Conservation (phyloP, 1,140 invertebrate species). For the Hycleus cichorii region DNA sequence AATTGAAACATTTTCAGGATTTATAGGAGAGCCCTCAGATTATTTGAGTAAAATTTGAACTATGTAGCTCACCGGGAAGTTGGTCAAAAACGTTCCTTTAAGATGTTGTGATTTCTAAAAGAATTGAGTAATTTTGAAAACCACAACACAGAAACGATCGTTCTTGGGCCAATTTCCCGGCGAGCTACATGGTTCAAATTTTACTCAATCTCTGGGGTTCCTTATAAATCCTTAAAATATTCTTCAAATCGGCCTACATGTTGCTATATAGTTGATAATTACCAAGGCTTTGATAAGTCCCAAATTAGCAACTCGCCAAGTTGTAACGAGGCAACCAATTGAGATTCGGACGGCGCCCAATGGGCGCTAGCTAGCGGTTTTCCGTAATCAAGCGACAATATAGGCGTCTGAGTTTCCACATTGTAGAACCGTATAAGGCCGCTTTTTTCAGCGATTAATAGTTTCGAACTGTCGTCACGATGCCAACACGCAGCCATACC, state of each 20-base stretch:
- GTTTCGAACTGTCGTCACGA: slow-evolving; percentile 60
- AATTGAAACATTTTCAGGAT: no score
- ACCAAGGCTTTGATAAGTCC: slow-evolving; percentile 55
- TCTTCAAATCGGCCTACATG: no score
- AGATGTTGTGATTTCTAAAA: no score
- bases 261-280: slow-evolving; percentile 3
- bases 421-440: slow-evolving; percentile 68
- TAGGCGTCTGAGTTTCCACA: slow-evolving; percentile 56
- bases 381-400: slow-evolving; percentile 62
- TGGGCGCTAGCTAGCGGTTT: slow-evolving; percentile 58
- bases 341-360: slow-evolving; percentile 57
- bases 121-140: no score
- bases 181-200: no score
- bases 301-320: slow-evolving; percentile 56
- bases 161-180: not conserved
- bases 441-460: slow-evolving; percentile 68
- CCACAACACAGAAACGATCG: no score
- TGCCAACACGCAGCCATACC: slow-evolving; percentile 62
- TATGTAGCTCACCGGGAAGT: no score
- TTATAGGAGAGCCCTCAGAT: no score
- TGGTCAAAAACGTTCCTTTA: no score
- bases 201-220: no score
- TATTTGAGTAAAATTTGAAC: no score
- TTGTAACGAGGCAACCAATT: slow-evolving; percentile 54
- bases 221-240: no score